A percentile compares a stretch with the other conserved stretches of the same genome.
Conservation (phyloP, 30 jellyfish, hydroid and myxozoan genomes). For the Haliclystus octoradiatus region DNA sequence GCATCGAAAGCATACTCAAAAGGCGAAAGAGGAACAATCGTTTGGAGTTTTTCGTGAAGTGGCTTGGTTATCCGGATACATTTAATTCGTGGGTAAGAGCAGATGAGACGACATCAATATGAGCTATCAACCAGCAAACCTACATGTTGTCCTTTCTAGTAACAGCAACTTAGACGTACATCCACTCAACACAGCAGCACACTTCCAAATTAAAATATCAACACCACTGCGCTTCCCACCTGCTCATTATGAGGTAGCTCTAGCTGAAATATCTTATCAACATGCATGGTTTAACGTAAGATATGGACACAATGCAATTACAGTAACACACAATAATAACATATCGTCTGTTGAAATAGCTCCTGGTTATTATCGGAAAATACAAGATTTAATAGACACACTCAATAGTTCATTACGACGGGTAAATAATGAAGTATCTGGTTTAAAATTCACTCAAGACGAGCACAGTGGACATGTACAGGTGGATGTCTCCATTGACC, state of each 20-base stretch:
- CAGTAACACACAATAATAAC: not conserved
- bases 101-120: not conserved
- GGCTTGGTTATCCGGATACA: not conserved
- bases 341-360: not conserved
- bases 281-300: constrained; percentile 6
- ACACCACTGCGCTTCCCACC: constrained; percentile 7
- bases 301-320: not conserved
- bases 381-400: not conserved
- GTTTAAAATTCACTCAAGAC: not conserved
- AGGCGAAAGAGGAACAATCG: not conserved
- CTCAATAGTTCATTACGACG: no score
- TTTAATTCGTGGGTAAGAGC: not conserved
- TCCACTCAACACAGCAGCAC: constrained; percentile 14
- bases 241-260: constrained; percentile 20
- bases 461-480: not conserved
- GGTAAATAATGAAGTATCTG: not conserved
- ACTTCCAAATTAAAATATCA: constrained; percentile 12
- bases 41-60: not conserved
- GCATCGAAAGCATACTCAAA: not conserved
- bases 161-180: constrained; percentile 8
- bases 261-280: constrained; percentile 1
- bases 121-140: not conserved
- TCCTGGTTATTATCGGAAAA: not conserved
- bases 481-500: not conserved
- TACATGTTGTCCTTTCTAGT: constrained; percentile 8